Percentiles rank a stretch among this genome's conserved stretches.
Evolutionary conservation across 2,113 vertebrate genomes (phyloP).

Genomic region (Dromaius novaehollandiae): DNA sequence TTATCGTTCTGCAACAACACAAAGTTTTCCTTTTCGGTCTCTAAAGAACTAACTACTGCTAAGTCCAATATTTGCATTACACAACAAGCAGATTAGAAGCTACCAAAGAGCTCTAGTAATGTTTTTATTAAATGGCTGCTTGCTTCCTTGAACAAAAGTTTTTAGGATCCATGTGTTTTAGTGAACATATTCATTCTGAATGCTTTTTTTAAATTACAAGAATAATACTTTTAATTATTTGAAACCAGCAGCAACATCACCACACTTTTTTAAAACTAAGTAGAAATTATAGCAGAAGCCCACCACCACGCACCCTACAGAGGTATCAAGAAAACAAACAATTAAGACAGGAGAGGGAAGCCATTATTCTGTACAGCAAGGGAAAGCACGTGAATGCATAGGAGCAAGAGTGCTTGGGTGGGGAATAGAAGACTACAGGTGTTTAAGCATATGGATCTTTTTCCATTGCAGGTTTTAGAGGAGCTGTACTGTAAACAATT

Average conservation of each 20-base stretch:
- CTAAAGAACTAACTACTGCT: not conserved
- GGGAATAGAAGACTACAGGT: not conserved
- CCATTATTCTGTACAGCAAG: not conserved
- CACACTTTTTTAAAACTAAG: not conserved
- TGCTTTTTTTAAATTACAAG: not conserved
- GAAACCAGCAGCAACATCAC: not conserved
- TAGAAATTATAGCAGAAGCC: not conserved
- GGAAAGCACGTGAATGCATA: fast-evolving
- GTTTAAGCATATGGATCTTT: not conserved
- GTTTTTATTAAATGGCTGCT: not conserved
- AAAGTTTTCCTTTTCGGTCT: not conserved
- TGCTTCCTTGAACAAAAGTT: not conserved
- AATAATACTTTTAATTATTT: not conserved
- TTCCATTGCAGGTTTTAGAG: not conserved
- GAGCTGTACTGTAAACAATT: not conserved
- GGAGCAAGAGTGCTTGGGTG: not conserved
- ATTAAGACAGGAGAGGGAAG: not conserved
- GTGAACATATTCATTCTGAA: not conserved
- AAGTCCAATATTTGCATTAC: not conserved
- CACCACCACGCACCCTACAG: not conserved
- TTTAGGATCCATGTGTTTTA: not conserved
- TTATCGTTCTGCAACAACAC: not conserved
- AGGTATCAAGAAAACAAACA: not conserved
- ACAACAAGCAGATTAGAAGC: not conserved
- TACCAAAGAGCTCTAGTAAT: not conserved